phyloP scores from a whole-genome alignment of 92 coral and sea anemone genomes.

The Isaurus tuberculatus region DNA sequence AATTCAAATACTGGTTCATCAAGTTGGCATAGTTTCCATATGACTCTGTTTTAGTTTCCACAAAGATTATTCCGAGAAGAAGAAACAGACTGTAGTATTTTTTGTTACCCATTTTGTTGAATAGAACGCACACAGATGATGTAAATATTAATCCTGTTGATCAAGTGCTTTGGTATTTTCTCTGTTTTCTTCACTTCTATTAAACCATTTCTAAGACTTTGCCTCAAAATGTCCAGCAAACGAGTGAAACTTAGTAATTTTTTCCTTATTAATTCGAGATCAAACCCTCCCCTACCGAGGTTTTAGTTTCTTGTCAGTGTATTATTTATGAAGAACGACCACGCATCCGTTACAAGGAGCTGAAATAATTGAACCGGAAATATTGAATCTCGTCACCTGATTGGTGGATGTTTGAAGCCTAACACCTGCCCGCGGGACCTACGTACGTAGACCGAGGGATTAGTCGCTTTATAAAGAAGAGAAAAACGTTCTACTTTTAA shows the following conservation, averaged over 20 bases:
- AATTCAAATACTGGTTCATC: constrained; percentile 24
- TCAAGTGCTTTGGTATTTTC: neutral
- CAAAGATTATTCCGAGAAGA: constrained; percentile 2
- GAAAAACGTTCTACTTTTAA: neutral
- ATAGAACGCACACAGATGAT: constrained; percentile 12
- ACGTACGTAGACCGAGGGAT: neutral
- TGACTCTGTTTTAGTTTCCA: constrained; percentile 20
- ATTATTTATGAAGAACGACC: constrained; percentile 37
- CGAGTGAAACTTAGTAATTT: constrained; percentile 10
- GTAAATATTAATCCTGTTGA: neutral
- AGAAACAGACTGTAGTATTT: constrained; percentile 17
- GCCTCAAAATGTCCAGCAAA: neutral
- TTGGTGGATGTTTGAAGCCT: constrained; percentile 27
- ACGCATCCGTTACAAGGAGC: constrained; percentile 49
- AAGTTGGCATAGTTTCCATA: constrained; percentile 35
- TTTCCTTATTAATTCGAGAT: constrained; percentile 33
- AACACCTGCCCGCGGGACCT: constrained; percentile 6
- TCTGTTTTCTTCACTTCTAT: neutral
- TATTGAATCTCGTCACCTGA: constrained; percentile 5
- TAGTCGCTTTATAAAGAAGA: neutral
- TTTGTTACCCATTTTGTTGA: constrained; percentile 28
- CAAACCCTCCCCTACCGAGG: constrained; percentile 19
- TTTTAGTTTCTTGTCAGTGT: neutral
- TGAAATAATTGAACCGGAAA: constrained; percentile 32
- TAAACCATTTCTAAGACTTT: constrained; percentile 6